Conservation (phyloP, 2,888 invertebrate species). For the Parnassius glacialis region DNA sequence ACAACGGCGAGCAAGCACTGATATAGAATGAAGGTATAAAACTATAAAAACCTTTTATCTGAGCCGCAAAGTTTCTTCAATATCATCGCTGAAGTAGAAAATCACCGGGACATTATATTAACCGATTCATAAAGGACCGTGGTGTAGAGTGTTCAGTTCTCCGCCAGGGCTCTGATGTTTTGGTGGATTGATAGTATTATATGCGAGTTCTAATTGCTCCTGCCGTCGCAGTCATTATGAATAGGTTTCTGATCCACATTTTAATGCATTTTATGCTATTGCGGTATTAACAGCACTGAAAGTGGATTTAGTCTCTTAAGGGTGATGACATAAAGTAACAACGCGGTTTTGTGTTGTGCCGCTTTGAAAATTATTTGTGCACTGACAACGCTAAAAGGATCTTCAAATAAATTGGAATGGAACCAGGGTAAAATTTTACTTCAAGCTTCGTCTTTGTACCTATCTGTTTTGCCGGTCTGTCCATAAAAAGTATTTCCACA, state of each 20-base stretch:
- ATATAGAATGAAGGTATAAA: slow-evolving; percentile 43
- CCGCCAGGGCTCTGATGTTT: slow-evolving; percentile 4
- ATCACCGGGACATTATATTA: slow-evolving; percentile 41
- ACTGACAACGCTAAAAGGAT: slow-evolving; percentile 20
- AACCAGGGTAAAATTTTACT: slow-evolving; percentile 16
- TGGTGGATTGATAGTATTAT: slow-evolving; percentile 37
- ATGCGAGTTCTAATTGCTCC: slow-evolving; percentile 41
- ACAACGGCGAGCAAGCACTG: slow-evolving; percentile 26
- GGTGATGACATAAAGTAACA: slow-evolving; percentile 9
- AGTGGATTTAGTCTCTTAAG: slow-evolving; percentile 9
- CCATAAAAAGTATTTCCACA: too few relatives aligned
- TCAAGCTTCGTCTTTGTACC: background rate
- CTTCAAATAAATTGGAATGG: slow-evolving; percentile 16
- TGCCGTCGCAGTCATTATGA: slow-evolving; percentile 36
- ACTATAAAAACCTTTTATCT: slow-evolving; percentile 50
- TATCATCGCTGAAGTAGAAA: slow-evolving; percentile 47
- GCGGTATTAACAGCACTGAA: slow-evolving; percentile 8
- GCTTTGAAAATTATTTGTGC: slow-evolving; percentile 24
- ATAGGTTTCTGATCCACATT: slow-evolving; percentile 42
- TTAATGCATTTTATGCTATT: slow-evolving; percentile 38
- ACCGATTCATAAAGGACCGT: slow-evolving; percentile 20
- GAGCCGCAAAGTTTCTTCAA: slow-evolving; percentile 37
- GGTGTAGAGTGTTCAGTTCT: background rate
- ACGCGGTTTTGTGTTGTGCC: slow-evolving; percentile 1
- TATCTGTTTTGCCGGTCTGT: too few relatives aligned